A percentile compares a stretch with the other conserved stretches of the same genome.
phyloP scores from a whole-genome alignment of 2,797 vertebrate species.

The Tiaroga cobitis region DNA sequence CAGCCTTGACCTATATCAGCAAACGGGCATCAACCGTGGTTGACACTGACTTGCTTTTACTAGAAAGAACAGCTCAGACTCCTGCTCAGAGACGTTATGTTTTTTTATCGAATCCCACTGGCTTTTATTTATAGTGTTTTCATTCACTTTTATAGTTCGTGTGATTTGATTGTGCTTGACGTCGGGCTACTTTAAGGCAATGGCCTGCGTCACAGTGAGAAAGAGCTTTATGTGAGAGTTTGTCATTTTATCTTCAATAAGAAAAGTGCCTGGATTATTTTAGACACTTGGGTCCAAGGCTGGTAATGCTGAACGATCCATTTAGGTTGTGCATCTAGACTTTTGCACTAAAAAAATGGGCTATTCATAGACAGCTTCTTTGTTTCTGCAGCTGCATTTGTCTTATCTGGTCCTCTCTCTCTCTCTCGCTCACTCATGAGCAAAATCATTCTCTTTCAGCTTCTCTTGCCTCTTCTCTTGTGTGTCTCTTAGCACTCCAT shows the following conservation, averaged over 20 bases:
- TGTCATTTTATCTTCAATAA: constrained; percentile 35
- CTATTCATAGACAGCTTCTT: constrained; percentile 32
- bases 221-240: constrained; percentile 34
- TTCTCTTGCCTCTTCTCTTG: background rate
- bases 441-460: constrained; percentile 16
- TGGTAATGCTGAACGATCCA: constrained; percentile 34
- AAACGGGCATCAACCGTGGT: constrained; percentile 8
- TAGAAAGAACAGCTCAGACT: constrained; percentile 4
- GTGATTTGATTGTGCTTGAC: constrained; percentile 35
- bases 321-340: constrained; percentile 37
- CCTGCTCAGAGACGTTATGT: background rate
- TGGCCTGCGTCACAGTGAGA: constrained; percentile 1
- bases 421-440: background rate
- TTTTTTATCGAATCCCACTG: constrained; percentile 17
- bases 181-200: constrained; percentile 8
- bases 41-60: constrained; percentile 21
- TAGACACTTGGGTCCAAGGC: constrained; percentile 23
- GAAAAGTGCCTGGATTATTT: constrained; percentile 40
- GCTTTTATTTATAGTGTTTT: constrained; percentile 33
- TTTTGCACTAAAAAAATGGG: constrained; percentile 16
- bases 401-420: constrained; percentile 41
- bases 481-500: constrained; percentile 25
- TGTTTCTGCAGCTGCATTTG: constrained; percentile 51
- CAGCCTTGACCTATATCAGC: constrained; percentile 20
- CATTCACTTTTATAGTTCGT: constrained; percentile 33